phyloP scores from a whole-genome alignment of 2,797 vertebrate genomes.

The Acanthornis magna region DNA sequence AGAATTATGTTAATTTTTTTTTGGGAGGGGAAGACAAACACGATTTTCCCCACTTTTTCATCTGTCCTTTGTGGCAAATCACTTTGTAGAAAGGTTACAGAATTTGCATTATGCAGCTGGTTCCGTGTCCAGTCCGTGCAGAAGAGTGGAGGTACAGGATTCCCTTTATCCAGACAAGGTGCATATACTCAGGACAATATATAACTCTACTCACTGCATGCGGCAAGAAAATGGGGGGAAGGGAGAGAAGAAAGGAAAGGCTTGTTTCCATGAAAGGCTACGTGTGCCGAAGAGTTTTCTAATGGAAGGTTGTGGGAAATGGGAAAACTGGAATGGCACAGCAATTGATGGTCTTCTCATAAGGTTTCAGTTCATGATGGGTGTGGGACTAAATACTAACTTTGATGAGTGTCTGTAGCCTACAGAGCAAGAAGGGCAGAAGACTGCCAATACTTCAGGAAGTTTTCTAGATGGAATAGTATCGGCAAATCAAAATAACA shows the following conservation, averaged over 20 bases:
- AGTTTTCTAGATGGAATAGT: not conserved
- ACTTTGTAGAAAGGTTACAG: not conserved
- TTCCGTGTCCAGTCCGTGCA: not conserved
- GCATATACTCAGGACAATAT: not conserved
- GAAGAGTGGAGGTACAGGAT: not conserved
- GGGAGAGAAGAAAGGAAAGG: not conserved
- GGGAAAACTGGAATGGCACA: not conserved
- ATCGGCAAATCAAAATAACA: not conserved
- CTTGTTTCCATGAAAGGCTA: not conserved
- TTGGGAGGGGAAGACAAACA: not conserved
- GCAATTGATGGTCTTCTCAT: not conserved
- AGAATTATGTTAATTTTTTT: not conserved
- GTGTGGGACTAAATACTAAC: not conserved
- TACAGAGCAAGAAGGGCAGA: not conserved
- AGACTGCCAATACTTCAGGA: not conserved
- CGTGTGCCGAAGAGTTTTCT: not conserved
- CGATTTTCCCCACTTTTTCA: not conserved
- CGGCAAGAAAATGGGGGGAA: not conserved
- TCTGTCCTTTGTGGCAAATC: not conserved
- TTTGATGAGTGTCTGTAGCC: not conserved
- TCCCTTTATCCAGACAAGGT: not conserved
- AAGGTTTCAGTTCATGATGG: not conserved
- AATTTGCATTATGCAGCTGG: not conserved
- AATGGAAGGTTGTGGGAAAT: not conserved
- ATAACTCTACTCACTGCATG: not conserved